Evolutionary conservation across 2,888 invertebrate species (phyloP).

Genomic region (Phortica magna): DNA sequence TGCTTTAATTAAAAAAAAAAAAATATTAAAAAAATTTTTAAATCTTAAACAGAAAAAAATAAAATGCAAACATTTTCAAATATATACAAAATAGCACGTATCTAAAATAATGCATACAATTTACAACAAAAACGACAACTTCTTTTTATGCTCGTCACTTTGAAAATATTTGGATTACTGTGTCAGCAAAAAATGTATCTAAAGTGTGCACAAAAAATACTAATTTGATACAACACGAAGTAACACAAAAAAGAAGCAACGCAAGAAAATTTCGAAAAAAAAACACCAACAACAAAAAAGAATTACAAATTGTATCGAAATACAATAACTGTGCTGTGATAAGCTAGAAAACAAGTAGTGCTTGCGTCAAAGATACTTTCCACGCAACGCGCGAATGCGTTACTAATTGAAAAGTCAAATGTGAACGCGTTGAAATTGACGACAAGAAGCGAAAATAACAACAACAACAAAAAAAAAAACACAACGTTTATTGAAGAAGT

Average conservation of each 20-base stretch:
- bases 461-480: neutral
- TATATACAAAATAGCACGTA: constrained; percentile 13
- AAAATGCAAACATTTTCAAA: constrained; percentile 35
- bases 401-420: constrained; percentile 30
- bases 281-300: constrained; percentile 26
- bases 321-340: constrained; percentile 34
- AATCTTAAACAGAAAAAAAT: constrained; percentile 38
- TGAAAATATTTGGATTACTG: constrained; percentile 65
- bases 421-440: constrained; percentile 4
- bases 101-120: neutral
- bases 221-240: constrained; percentile 12
- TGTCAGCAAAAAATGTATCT: constrained; percentile 60
- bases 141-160: constrained; percentile 47
- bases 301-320: constrained; percentile 24
- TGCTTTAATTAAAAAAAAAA: constrained; percentile 28
- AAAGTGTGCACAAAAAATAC: constrained; percentile 15
- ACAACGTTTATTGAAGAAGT: neutral
- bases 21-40: constrained; percentile 24
- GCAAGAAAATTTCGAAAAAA: constrained; percentile 37
- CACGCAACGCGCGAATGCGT: neutral
- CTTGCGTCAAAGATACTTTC: neutral
- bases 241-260: constrained; percentile 22
- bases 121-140: constrained; percentile 32
- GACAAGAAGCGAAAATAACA: neutral
- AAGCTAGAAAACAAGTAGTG: constrained; percentile 27